Conservation (phyloP, 2,888 invertebrate species). For the Isoperla grammatica region DNA sequence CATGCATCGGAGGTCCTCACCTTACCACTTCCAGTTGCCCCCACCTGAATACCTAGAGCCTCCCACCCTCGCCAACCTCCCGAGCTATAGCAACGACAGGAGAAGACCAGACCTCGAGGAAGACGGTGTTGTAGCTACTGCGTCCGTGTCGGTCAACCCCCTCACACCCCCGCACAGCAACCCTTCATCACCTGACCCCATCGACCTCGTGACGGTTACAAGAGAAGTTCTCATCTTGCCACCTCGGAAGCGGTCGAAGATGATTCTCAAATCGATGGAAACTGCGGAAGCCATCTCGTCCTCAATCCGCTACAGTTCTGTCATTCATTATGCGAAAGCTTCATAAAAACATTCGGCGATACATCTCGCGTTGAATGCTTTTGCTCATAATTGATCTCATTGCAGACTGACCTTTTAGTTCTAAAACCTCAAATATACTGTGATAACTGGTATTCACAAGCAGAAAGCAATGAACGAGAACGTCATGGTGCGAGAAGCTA, state of each 20-base stretch:
- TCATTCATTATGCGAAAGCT: conserved; percentile 80
- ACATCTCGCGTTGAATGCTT: not conserved
- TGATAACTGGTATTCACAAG: not conserved
- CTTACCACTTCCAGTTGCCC: conserved; percentile 27
- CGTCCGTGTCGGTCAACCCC: conserved; percentile 2
- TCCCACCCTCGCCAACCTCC: conserved; percentile 23
- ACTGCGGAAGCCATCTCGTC: conserved; percentile 41
- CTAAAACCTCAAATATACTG: not conserved
- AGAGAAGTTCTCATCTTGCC: conserved; percentile 63
- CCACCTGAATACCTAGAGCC: conserved; percentile 31
- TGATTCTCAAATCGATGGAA: conserved; percentile 66
- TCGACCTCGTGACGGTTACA: conserved; percentile 47
- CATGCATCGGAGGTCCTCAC: conserved; percentile 30
- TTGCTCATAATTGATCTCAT: conserved; percentile 7
- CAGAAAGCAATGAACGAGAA: too few species aligned
- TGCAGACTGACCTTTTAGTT: conserved; percentile 1
- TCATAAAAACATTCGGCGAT: conserved; percentile 36
- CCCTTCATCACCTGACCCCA: conserved; percentile 52
- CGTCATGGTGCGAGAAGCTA: too few species aligned
- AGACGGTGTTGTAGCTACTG: conserved; percentile 8
- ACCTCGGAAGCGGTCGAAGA: conserved; percentile 69
- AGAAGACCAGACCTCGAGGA: conserved; percentile 8
- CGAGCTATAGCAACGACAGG: conserved; percentile 15
- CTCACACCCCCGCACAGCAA: conserved; percentile 57
- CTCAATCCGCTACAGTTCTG: conserved; percentile 58